Evolutionary conservation across 1,140 invertebrate species (phyloP).

Genomic region (Zaprionus tsacasi): DNA sequence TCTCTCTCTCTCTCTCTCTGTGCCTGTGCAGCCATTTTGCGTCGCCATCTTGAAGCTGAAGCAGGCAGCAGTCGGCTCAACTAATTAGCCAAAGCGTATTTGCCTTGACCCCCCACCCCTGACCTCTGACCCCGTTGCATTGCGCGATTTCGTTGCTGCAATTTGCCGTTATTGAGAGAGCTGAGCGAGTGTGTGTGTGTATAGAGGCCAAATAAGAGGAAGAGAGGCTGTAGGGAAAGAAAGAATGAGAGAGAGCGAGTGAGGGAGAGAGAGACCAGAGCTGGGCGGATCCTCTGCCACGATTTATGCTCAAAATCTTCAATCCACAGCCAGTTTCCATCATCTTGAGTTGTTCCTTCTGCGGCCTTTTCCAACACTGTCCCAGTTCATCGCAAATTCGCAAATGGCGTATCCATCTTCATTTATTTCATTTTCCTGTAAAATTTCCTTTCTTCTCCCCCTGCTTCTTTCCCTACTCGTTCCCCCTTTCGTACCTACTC

Average conservation of each 20-base stretch:
- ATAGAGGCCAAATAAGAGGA: too few species aligned
- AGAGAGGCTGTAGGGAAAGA: too few species aligned
- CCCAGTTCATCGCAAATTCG: constrained; percentile 70
- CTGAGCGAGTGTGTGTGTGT: too few species aligned
- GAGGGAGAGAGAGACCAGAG: too few species aligned
- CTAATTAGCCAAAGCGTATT: constrained; percentile 36
- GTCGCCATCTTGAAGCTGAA: background rate
- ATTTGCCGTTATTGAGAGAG: constrained; percentile 9
- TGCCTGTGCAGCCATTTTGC: background rate
- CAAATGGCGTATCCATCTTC: constrained; percentile 82
- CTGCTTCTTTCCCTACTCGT: too few species aligned
- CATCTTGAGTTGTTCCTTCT: background rate
- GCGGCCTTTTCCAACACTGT: constrained; percentile 30
- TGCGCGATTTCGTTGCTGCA: constrained; percentile 22
- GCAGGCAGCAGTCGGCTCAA: background rate
- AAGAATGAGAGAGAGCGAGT: too few species aligned
- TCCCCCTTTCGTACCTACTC: too few species aligned
- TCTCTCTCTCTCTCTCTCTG: background rate
- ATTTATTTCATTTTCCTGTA: constrained; percentile 83
- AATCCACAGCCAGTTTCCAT: background rate
- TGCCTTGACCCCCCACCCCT: background rate
- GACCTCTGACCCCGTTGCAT: constrained; percentile 17
- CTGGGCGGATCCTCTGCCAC: too few species aligned
- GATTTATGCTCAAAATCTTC: too few species aligned
- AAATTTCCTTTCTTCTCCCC: too few species aligned